Base-by-base conservation (phyloP, 2,888 invertebrate species). In the Reticulitermes lucifugus region DNA sequence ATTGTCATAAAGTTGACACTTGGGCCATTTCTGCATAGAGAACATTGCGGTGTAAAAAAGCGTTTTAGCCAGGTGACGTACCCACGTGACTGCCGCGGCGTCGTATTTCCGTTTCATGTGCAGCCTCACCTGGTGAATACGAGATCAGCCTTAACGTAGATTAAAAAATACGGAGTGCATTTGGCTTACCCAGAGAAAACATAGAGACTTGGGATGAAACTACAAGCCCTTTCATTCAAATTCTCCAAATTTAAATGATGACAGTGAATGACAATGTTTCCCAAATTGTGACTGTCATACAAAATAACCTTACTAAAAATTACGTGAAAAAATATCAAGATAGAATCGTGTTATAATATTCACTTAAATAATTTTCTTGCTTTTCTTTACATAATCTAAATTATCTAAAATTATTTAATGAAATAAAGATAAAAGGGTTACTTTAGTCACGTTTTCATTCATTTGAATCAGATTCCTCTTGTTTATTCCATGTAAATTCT, bases 91-190 rank as follows among this genome's bases (percentile, higher is more conserved):
- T 73, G 29, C 65, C 21, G 73, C 18, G 55, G 73, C 51, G 55
- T 83, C 75, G 90, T 90, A 91, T 91, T 90, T 87, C 87, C 87
- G 86, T 84, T 86, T 86, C 90, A 90, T 90, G 90, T 90, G 90
- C 90, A 89, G 90, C 90, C 90, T 90, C 91, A 90, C 89, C 89
- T 90, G 90, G 90, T 90, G 83, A 83, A 83, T 83, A 83, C 83
- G 25, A 55, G 83, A 83, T 55, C 73, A 83, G 73, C 25, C 55
- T 6, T n/a, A 5, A 73, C 73, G 73, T 41, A 41, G 73, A 73
- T 73, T 73, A 73, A 73, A 73, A 77, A 77, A 77, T 2, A 41
- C 35, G 7, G 14, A 65, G 65, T 65, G 25, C 65, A 65, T 65
- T 25, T 65, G 65, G 7, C 65, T 65, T n/a, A 65, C n/a, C 65